Evolutionary conservation across 2,888 invertebrate species (phyloP).

Genomic region (Tanytarsus gracilentus): DNA sequence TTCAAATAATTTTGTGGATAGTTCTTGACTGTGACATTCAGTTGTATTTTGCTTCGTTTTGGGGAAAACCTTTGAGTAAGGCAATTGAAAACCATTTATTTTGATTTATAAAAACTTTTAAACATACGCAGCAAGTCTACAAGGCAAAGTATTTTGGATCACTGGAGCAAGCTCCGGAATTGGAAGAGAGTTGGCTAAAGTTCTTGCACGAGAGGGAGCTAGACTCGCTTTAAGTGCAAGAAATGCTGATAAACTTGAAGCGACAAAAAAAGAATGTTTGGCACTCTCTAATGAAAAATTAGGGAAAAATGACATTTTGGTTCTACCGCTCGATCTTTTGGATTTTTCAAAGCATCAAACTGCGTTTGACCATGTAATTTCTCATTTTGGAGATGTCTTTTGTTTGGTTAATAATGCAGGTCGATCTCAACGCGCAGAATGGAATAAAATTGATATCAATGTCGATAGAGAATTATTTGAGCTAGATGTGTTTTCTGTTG

Average conservation of each 20-base stretch:
- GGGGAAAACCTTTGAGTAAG: constrained; percentile 53
- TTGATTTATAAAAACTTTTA: background rate
- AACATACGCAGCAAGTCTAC: constrained; percentile 43
- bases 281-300: constrained; percentile 39
- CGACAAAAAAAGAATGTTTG: constrained; percentile 57
- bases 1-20: constrained; percentile 46
- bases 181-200: constrained; percentile 62
- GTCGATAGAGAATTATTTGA: constrained; percentile 70
- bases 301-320: constrained; percentile 53
- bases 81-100: constrained; percentile 29
- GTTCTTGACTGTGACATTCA: constrained; percentile 53
- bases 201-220: constrained; percentile 55
- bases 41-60: constrained; percentile 50
- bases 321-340: constrained; percentile 59
- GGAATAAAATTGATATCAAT: constrained; percentile 57
- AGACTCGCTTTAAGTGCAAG: constrained; percentile 61
- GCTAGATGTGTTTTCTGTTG: constrained; percentile 63
- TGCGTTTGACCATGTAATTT: constrained; percentile 52
- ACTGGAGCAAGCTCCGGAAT: constrained; percentile 80
- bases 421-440: constrained; percentile 62
- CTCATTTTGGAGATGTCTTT: constrained; percentile 63
- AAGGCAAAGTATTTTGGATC: constrained; percentile 70
- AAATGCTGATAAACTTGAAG: constrained; percentile 51
- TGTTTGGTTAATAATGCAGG: constrained; percentile 76
- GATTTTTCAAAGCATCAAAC: constrained; percentile 51